Conservation (phyloP, 2,888 invertebrate genomes). For the Hydroisotoma schaefferi region DNA sequence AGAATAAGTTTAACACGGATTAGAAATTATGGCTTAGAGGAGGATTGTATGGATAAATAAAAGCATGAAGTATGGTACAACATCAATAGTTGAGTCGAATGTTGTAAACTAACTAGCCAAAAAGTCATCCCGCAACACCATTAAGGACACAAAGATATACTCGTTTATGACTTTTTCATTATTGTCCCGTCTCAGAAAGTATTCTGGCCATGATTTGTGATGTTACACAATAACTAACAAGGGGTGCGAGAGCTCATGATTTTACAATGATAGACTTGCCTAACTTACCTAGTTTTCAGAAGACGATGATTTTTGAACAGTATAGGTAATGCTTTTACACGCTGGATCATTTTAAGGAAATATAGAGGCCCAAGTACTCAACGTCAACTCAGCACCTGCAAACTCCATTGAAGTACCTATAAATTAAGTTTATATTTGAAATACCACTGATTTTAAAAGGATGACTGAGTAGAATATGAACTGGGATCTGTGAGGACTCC, state of each 20-base stretch:
- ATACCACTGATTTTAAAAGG: no score
- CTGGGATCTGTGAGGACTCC: background rate
- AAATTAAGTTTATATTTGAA: no score
- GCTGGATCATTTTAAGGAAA: constrained; percentile 25
- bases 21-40: no score
- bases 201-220: constrained; percentile 9
- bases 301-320: no score
- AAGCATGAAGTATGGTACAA: no score
- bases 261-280: no score
- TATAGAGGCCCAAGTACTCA: constrained; percentile 38
- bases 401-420: background rate
- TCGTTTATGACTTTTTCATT: constrained; percentile 9
- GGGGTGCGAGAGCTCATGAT: constrained; percentile 9
- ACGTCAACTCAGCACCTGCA: constrained; percentile 46
- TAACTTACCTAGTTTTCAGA: no score
- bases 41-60: no score
- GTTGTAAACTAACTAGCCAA: constrained; percentile 13
- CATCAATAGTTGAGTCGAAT: no score
- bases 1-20: no score
- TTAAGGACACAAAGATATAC: constrained; percentile 8
- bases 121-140: constrained; percentile 2
- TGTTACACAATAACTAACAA: constrained; percentile 9
- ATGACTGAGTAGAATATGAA: background rate
- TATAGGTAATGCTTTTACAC: constrained; percentile 10
- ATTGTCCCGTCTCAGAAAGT: background rate